These are phyloP conservation scores for Otocyon megalotis DNA, from an alignment of 2,113 vertebrate species.

Conservation along the genomic window DNA sequence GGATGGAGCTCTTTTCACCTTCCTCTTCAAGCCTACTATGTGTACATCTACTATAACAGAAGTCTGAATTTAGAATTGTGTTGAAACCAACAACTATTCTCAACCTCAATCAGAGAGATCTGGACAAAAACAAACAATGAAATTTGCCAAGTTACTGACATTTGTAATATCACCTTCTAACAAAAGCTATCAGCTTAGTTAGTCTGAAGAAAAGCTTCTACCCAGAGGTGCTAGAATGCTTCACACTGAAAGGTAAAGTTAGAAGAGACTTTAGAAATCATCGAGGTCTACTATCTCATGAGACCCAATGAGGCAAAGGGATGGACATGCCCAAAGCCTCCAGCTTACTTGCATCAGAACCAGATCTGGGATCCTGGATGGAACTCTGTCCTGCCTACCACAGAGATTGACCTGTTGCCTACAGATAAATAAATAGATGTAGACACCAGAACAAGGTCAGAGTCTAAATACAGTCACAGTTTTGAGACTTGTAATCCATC, in stretches of 20 bases:
- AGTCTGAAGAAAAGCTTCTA: background rate
- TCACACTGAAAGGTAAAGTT: background rate
- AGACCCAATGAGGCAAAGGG: background rate
- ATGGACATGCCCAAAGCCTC: background rate
- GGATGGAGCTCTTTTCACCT: background rate
- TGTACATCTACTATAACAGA: background rate
- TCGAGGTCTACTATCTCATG: background rate
- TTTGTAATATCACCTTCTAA: background rate
- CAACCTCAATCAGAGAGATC: background rate
- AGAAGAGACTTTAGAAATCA: background rate
- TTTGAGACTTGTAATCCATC: background rate
- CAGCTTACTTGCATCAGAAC: background rate
- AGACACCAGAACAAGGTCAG: background rate
- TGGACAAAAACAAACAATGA: background rate
- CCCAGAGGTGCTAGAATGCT: background rate
- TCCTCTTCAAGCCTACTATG: background rate
- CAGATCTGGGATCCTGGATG: background rate
- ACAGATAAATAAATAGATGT: background rate
- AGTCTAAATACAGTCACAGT: background rate
- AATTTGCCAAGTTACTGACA: background rate
- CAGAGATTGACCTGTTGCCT: background rate
- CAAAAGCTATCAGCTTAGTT: background rate
- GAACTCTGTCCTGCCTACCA: background rate
- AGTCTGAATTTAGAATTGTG: background rate
- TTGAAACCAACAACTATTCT: conserved; percentile 22